Conservation (phyloP, 1,140 invertebrate species). For the Sitobion miscanthi region DNA sequence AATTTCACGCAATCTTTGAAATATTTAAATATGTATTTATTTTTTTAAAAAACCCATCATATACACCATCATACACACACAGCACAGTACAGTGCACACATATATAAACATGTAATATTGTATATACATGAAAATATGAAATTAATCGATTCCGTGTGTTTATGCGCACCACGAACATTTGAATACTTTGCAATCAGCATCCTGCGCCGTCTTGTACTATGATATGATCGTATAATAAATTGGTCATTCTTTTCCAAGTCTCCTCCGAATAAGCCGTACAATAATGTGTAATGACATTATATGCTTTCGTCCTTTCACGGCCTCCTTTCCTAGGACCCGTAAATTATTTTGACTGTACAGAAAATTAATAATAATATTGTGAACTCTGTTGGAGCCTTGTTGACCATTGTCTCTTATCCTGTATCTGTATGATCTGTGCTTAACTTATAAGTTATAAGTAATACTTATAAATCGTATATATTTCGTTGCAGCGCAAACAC, state of each 20-base stretch:
- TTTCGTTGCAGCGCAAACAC: slow-evolving; percentile 76
- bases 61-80: neutral
- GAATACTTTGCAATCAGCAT: neutral
- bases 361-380: slow-evolving; percentile 2
- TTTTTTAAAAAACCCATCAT: neutral
- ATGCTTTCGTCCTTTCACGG: neutral
- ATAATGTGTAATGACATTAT: neutral
- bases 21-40: neutral
- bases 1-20: neutral
- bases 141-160: neutral
- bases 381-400: neutral
- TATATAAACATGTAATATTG: neutral
- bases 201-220: neutral
- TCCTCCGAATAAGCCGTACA: neutral
- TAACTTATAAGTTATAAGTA: neutral
- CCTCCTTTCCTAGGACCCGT: neutral
- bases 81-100: too few species aligned
- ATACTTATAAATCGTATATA: neutral
- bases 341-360: neutral
- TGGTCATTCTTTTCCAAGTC: neutral
- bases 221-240: neutral
- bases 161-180: neutral
- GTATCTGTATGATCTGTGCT: neutral
- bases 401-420: neutral
- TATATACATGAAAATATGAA: neutral